Percentiles rank a stretch among this genome's conserved stretches.
Conservation (phyloP, 2,797 vertebrate species). For the Pipistrellus nathusii region DNA sequence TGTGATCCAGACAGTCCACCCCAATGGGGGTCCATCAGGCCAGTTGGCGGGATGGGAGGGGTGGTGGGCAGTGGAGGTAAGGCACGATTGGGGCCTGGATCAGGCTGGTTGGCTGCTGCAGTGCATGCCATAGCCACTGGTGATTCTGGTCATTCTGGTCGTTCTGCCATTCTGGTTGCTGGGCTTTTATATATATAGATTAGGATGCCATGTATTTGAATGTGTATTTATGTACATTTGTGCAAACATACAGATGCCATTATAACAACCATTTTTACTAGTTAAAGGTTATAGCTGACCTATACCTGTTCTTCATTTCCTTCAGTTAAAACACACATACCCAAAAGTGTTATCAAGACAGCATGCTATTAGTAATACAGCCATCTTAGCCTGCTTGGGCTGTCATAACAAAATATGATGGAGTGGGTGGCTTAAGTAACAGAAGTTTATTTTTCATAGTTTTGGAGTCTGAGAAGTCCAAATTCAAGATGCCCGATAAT, state of each 20-base stretch:
- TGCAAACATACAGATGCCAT: background rate
- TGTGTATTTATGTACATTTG: background rate
- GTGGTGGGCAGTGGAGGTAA: too few species aligned
- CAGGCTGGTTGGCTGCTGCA: too few species aligned
- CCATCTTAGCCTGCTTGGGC: background rate
- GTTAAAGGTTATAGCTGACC: background rate
- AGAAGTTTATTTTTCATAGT: background rate
- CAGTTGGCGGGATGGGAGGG: too few species aligned
- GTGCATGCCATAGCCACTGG: too few species aligned
- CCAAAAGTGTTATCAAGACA: background rate
- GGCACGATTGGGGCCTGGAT: too few species aligned
- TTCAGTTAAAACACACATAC: background rate
- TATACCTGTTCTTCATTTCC: background rate
- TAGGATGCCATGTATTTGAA: background rate
- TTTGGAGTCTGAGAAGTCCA: background rate
- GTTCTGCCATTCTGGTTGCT: too few species aligned
- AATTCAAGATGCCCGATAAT: background rate
- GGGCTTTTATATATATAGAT: background rate
- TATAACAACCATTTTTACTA: background rate
- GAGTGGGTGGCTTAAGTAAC: background rate
- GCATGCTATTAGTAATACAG: background rate
- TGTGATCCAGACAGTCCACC: too few species aligned
- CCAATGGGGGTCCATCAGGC: too few species aligned
- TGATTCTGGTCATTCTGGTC: too few species aligned
- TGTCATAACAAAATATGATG: background rate